Base-by-base conservation (phyloP, 2,888 invertebrate species). In the Dasypolia templi region DNA sequence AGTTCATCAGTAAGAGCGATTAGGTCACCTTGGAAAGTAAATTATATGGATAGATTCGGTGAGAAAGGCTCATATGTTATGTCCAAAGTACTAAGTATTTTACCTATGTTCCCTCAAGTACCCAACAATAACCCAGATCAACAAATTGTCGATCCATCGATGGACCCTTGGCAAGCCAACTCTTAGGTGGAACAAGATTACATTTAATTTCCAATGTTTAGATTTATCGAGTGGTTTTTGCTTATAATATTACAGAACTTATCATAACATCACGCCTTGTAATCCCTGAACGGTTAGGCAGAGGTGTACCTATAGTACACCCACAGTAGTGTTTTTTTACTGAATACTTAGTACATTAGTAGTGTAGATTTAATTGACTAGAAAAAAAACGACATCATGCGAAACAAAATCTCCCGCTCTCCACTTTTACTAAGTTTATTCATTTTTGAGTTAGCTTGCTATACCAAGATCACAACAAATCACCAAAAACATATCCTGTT, bases 61-160 rank as follows among this genome's bases (percentile, higher is more conserved):
- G 89, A 91, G 22, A 91, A 89, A 76, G 80, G 88, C 51, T 77
- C 89, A 6, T 72, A 75, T 42, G 53, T 89, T 4, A 77, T 90
- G 69, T 73, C 88, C 1, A 93, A 91, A 79, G 68, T 91, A 42
- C 77, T 93, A 11, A 87, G 88, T 61, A 88, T 91, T 73, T 84
- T 93, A 53, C 94, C 94, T 6, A 89, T 93, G 89, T 94, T 93
- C 68, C 93, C 93, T 26, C 87, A 89, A 81, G 67, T 91, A n/a
- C 89, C 83, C n/a, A 75, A 66, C 49, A 69, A 74, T 62, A 65
- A 62, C 14, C 12, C 22, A 32, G 61, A 49, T 6, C 35, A 69
- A 9, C 56, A 59, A 17, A 22, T 64, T 35, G 53, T 22, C 1
- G 26, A 39, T 14, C 17, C 46, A 4, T 32, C 35, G 3, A 70